Percentiles rank a stretch among this genome's conserved stretches.
These are phyloP conservation scores for Falcunculus frontatus DNA, from an alignment of 2,113 vertebrate species.

Conservation along the genomic window DNA sequence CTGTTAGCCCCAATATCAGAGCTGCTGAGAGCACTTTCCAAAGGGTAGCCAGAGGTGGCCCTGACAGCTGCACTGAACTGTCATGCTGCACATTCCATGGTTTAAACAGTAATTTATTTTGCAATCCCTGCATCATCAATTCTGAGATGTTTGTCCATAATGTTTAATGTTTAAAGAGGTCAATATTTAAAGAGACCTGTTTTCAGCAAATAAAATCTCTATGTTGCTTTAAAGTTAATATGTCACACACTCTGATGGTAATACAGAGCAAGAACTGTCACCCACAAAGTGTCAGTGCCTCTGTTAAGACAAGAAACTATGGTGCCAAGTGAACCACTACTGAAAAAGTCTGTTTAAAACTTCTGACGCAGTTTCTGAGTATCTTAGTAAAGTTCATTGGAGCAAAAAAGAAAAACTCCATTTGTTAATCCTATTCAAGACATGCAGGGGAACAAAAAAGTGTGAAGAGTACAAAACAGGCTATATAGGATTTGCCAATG, in stretches of 20 bases:
- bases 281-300: background rate
- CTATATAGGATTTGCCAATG: background rate
- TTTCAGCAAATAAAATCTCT: slow-evolving; percentile 45
- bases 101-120: slow-evolving; percentile 69
- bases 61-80: slow-evolving; percentile 40
- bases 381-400: background rate
- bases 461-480: background rate
- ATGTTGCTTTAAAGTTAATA: slow-evolving; percentile 49
- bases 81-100: slow-evolving; percentile 52
- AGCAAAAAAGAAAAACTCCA: background rate
- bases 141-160: slow-evolving; percentile 45
- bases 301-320: background rate
- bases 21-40: background rate
- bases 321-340: background rate
- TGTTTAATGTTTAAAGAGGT: slow-evolving; percentile 62
- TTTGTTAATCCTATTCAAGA: slow-evolving; percentile 14
- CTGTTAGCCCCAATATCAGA: background rate
- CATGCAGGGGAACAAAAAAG: background rate
- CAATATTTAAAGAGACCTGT: slow-evolving; percentile 59
- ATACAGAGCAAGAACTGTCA: background rate
- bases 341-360: background rate
- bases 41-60: background rate
- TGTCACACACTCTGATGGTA: slow-evolving; percentile 15
- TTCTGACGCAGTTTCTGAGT: background rate
- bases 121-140: slow-evolving; percentile 45